phyloP scores from a whole-genome alignment of 2,113 vertebrate genomes.

The Cathartes aura region DNA sequence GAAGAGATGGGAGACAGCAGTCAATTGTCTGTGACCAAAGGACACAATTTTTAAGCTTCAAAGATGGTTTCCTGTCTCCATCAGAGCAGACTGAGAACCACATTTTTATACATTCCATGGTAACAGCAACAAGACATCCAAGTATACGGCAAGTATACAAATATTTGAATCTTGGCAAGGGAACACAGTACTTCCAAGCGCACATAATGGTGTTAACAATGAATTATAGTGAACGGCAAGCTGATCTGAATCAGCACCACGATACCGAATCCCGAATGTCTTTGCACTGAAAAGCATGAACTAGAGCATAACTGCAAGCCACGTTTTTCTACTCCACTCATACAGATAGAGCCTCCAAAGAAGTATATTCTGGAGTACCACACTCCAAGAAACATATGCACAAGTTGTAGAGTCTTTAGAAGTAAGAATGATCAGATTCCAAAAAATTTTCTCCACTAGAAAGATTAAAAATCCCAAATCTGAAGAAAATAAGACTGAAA shows the following conservation, averaged over 20 bases:
- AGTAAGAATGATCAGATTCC: background rate
- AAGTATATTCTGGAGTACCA: background rate
- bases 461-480: background rate
- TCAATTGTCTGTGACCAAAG: background rate
- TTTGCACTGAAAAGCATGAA: background rate
- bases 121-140: background rate
- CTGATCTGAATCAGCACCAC: background rate
- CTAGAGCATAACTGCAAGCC: background rate
- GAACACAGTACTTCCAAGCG: background rate
- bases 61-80: background rate
- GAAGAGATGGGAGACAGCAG: background rate
- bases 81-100: background rate
- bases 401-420: background rate
- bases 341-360: background rate
- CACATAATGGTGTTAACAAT: background rate
- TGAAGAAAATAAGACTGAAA: background rate
- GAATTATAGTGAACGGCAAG: background rate
- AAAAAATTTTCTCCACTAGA: background rate
- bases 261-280: background rate
- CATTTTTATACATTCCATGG: background rate
- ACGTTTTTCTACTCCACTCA: background rate
- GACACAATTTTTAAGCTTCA: background rate
- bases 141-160: background rate
- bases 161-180: background rate
- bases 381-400: background rate